Conservation (phyloP, 2,888 invertebrate species). For the Euplagia quadripunctaria region DNA sequence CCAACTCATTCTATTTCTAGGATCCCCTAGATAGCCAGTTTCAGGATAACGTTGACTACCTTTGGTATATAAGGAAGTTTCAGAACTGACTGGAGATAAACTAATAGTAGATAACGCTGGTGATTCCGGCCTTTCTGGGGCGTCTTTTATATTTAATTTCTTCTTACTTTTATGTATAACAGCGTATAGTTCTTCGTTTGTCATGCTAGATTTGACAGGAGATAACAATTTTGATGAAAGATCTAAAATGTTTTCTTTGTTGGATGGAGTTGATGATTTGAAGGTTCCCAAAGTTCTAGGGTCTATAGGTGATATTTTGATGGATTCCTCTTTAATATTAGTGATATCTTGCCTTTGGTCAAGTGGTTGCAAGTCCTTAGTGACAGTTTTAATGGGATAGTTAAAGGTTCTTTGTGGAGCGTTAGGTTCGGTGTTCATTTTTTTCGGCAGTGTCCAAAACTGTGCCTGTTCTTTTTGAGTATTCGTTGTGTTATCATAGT, state of each 20-base stretch:
- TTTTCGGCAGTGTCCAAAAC: slow-evolving; percentile 88
- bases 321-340: slow-evolving; percentile 73
- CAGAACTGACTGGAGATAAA: slow-evolving; percentile 84
- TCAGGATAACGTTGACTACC: slow-evolving; percentile 85
- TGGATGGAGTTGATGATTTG: slow-evolving; percentile 90
- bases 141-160: slow-evolving; percentile 89
- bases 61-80: slow-evolving; percentile 78
- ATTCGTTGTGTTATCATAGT: slow-evolving; percentile 66
- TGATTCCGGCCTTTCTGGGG: slow-evolving; percentile 82
- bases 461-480: slow-evolving; percentile 75
- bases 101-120: slow-evolving; percentile 80
- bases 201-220: slow-evolving; percentile 91
- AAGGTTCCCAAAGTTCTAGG: slow-evolving; percentile 88
- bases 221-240: slow-evolving; percentile 86
- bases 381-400: slow-evolving; percentile 57
- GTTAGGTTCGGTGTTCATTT: slow-evolving; percentile 60
- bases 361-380: slow-evolving; percentile 48
- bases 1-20: slow-evolving; percentile 89
- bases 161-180: slow-evolving; percentile 93
- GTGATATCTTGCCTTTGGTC: slow-evolving; percentile 45
- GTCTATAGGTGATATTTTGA: slow-evolving; percentile 90
- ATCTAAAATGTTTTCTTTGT: slow-evolving; percentile 82
- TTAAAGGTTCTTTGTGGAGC: slow-evolving; percentile 57
- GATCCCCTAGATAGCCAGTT: slow-evolving; percentile 88
- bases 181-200: slow-evolving; percentile 92